Conservation (phyloP, 2,888 invertebrate genomes). For the Pollenia amentaria region DNA sequence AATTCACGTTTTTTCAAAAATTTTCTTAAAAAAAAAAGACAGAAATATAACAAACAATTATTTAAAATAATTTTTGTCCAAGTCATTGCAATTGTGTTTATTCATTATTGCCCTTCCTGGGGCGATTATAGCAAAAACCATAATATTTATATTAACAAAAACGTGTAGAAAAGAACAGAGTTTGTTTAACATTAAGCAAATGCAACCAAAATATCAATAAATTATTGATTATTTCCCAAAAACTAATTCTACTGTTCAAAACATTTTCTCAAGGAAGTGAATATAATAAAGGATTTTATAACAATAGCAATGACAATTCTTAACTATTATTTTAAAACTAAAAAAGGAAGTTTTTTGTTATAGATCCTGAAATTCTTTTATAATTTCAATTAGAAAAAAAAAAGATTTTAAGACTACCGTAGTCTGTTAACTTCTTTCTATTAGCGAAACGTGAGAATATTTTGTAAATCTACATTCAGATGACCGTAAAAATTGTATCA, state of each 20-base stretch:
- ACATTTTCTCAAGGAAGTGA: slow-evolving; percentile 59
- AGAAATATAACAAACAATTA: no score
- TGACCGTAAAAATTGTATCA: background rate
- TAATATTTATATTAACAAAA: slow-evolving; percentile 61
- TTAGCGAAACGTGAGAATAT: slow-evolving; percentile 30
- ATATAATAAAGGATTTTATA: slow-evolving; percentile 23
- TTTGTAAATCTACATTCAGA: background rate
- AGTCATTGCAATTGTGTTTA: background rate
- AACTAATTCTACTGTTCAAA: slow-evolving; percentile 2
- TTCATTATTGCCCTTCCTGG: slow-evolving; percentile 1
- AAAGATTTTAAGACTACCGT: no score
- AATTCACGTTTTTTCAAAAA: background rate
- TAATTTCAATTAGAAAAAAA: no score
- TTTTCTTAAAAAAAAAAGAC: background rate
- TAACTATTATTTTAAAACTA: background rate
- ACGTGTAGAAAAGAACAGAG: background rate
- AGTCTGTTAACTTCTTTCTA: no score
- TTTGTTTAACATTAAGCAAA: background rate
- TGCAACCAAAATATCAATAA: slow-evolving; percentile 26
- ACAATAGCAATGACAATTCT: slow-evolving; percentile 27
- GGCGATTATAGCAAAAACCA: background rate
- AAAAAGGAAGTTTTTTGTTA: slow-evolving; percentile 59
- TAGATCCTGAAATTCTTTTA: no score
- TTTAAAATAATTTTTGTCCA: no score
- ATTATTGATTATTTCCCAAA: background rate